Evolutionary conservation across 64 coral and sea anemone genomes (phyloP).

Genomic region (Actinia equina): DNA sequence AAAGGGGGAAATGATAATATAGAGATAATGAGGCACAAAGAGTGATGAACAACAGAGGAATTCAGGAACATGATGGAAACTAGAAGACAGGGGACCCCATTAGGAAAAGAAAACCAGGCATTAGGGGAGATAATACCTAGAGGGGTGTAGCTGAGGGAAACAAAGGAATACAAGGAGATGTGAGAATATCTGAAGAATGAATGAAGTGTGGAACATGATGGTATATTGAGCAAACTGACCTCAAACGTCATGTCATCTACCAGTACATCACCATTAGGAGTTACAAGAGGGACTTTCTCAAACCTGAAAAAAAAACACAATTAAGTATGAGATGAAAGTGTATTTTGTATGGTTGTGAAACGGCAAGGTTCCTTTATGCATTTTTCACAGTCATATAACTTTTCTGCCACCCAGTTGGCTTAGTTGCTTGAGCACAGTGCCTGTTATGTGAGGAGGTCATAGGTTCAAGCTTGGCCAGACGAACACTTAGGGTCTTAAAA

Average conservation of each 20-base stretch:
- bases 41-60: too few species aligned
- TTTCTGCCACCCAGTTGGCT: too few species aligned
- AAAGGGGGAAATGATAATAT: background rate
- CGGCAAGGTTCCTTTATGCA: too few species aligned
- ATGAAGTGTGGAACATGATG: background rate
- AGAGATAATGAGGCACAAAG: background rate
- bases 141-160: background rate
- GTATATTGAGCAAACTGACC: conserved; percentile 15
- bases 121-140: background rate
- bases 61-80: background rate
- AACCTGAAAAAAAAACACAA: conserved; percentile 60
- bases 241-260: conserved; percentile 84
- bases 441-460: background rate
- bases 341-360: too few species aligned
- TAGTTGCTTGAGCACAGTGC: background rate
- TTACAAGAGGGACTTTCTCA: conserved; percentile 95
- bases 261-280: conserved; percentile 91
- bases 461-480: too few species aligned
- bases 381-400: too few species aligned
- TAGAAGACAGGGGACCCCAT: background rate
- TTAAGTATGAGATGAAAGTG: background rate
- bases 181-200: background rate
- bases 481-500: too few species aligned
- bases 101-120: background rate
- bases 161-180: too few species aligned